A percentile compares a stretch with the other conserved stretches of the same genome.
Evolutionary conservation across 2,113 vertebrate species (phyloP).

Genomic region (Clupea harengus): DNA sequence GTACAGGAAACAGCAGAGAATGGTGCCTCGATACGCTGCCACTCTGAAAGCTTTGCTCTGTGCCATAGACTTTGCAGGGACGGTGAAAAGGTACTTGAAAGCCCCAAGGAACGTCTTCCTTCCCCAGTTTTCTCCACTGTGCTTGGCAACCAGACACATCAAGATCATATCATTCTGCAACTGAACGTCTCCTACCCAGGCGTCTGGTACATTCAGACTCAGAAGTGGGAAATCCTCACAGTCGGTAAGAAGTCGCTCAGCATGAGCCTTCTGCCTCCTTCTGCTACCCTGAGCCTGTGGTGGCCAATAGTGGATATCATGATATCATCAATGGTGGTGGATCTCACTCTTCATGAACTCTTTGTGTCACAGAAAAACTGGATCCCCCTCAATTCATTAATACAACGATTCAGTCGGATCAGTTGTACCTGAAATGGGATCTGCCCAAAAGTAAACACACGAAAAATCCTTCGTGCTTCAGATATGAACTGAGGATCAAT

Average conservation of each 20-base stretch:
- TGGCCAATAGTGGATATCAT: background rate
- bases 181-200: background rate
- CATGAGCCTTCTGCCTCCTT: background rate
- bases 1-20: too few relatives aligned
- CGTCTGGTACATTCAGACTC: background rate
- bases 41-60: background rate
- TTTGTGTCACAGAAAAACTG: background rate
- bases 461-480: background rate
- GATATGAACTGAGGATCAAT: background rate
- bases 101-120: background rate
- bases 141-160: background rate
- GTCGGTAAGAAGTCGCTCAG: background rate
- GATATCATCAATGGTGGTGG: too few relatives aligned
- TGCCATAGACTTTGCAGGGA: background rate
- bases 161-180: background rate
- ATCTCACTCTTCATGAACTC: background rate
- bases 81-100: background rate
- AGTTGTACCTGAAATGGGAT: background rate
- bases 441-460: background rate
- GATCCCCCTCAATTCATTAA: background rate
- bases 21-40: background rate
- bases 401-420: background rate
- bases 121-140: background rate
- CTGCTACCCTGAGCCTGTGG: background rate
- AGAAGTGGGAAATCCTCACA: background rate